Evolutionary conservation across 2,113 vertebrate species (phyloP), one percentile per base, ranked within the genome.

Genomic region (Hyla sarda): DNA sequence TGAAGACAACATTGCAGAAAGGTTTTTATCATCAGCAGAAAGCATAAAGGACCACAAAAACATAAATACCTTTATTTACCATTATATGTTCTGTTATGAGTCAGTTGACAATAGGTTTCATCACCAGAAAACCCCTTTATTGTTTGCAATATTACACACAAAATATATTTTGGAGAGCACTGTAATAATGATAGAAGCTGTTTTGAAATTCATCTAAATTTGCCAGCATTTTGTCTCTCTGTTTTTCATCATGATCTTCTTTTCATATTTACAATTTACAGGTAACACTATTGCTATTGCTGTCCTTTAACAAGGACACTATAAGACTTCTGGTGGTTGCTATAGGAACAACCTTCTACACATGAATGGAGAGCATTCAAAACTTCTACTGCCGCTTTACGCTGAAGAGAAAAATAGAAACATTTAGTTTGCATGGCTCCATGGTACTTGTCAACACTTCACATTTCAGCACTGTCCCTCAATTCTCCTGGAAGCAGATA

Each of bases 331-430:
- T 69, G 65, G 4, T 41, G 13, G 69, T 72, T 72, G 34, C 69
- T 72, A 72, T 41, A 72, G 32, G 7, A 72, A 72, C 69, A 72
- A 41, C 69, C 16, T 72, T 37, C 34, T 72, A 41, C 69, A 72
- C 34, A 34, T 72, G 69, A 41, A 34, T 72, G 69, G 62, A 32
- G 28, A 16, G 2, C 62, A 67, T 67, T 17, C 13, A 41, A 37
- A 21, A 41, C 32, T 23, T 72, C 9, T 41, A 37, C 17, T 72
- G 69, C 37, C 32, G 37, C 69, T 5, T 71, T 72, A 21, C 17
- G 23, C 30, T 16, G 30, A 37, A 71, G 3, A 37, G 9, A 16
- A 37, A 71, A 71, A 71, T 21, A 37, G 37, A 71, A 71, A 28
- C 34, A 71, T 71, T 37, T 17, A 1, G 1, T 37, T 71, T 37